Evolutionary conservation across 2,888 invertebrate genomes (phyloP).

Genomic region (Diarsia brunnea): DNA sequence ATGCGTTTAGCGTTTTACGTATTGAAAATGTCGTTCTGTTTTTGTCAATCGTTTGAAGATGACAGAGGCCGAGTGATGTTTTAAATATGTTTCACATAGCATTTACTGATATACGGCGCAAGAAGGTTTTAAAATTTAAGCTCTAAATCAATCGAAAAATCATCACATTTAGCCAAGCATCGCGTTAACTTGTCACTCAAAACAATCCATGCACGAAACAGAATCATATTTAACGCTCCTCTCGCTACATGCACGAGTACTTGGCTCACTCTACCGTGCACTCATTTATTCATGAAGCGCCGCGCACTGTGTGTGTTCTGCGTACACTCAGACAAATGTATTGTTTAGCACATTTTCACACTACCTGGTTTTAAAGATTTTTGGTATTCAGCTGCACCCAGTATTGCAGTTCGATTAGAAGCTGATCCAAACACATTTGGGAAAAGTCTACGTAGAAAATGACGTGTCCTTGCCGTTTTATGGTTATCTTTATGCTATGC

Average conservation of each 20-base stretch:
- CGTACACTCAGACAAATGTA: slow-evolving; percentile 21
- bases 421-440: background rate
- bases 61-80: background rate
- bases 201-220: slow-evolving; percentile 18
- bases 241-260: slow-evolving; percentile 25
- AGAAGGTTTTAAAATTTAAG: background rate
- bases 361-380: background rate
- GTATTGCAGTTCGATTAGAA: background rate
- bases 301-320: slow-evolving; percentile 38
- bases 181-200: slow-evolving; percentile 1
- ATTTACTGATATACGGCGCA: background rate
- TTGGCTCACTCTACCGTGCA: slow-evolving; percentile 34
- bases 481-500: background rate
- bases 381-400: background rate
- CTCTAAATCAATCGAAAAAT: background rate
- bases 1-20: background rate
- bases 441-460: background rate
- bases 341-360: slow-evolving; percentile 2
- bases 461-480: too few relatives aligned
- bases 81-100: background rate
- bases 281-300: slow-evolving; percentile 59
- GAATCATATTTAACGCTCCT: slow-evolving; percentile 30
- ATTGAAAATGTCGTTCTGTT: background rate
- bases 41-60: background rate
- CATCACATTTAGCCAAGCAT: background rate